Evolutionary conservation across 2,888 invertebrate species (phyloP), one percentile per base, ranked within the genome.

Genomic region (Drosophila atroscutellata): DNA sequence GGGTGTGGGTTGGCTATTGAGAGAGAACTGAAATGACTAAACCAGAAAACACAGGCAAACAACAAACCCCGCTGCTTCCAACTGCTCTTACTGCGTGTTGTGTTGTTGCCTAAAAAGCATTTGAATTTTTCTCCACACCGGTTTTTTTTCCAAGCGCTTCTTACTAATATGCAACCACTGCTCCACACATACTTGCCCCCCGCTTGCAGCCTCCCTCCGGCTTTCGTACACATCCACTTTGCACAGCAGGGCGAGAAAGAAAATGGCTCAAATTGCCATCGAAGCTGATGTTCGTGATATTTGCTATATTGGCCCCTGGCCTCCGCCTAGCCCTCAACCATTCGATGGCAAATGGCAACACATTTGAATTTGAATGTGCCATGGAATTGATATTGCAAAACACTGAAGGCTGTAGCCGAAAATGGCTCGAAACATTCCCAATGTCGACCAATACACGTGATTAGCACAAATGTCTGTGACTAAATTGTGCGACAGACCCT

Each of bases 141-240:
- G 4, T 64, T 80, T 76, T 71, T 72, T 68, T 75, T 80, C 49
- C 28, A 75, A 37, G 32, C 42, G 61, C 39, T 75, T 68, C 74
- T 65, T 75, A 75, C 84, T 81, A 89, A 89, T 85, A 86, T 89
- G 81, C 73, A 65, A 30, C 58, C 63, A 63, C 61, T 55, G 39
- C n/a, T 2, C 39, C 32, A 9, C 6, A 37, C 26, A 20, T 39
- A 4, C 37, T 20, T 7, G 9, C 45, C 30, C 30, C 13, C 5
- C 18, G 9, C 47, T 13, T n/a, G 11, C 18, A 7, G 8, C 15
- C n/a, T 20, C 2, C 26, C 45, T 24, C 24, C 45, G 7, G 45
- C 15, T 4, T 20, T 5, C 39, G 39, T 49, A 50, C 49, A 51
- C 60, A 65, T 36, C 61, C 64, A 66, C 47, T 63, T 81, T 70